These are phyloP conservation scores for Plumapathes pennacea DNA, from an alignment of 92 coral and sea anemone genomes.

Conservation along the genomic window DNA sequence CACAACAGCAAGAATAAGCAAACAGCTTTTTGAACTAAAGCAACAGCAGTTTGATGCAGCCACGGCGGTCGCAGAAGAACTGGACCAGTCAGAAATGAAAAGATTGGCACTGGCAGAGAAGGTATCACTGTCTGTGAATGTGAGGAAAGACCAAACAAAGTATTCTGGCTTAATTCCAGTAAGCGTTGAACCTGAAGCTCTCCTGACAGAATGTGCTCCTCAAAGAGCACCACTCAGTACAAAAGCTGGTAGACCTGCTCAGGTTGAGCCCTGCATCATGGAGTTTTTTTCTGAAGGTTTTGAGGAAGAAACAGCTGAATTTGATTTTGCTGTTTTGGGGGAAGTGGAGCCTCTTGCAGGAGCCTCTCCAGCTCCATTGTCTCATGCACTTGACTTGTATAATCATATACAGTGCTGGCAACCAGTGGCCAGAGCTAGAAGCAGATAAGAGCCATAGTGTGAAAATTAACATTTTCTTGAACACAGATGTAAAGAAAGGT, in stretches of 20 bases:
- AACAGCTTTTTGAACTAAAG: constrained; percentile 64
- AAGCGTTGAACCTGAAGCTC: constrained; percentile 67
- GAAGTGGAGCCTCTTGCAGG: constrained; percentile 48
- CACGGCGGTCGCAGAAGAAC: constrained; percentile 72
- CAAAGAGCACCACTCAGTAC: constrained; percentile 48
- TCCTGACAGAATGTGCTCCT: constrained; percentile 52
- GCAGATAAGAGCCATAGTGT: no score
- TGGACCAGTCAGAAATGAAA: constrained; percentile 75
- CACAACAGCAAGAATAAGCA: constrained; percentile 69
- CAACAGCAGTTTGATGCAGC: constrained; percentile 73
- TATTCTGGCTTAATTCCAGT: constrained; percentile 82
- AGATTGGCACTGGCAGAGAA: constrained; percentile 78
- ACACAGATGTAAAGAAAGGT: no score
- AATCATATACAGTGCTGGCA: constrained; percentile 89
- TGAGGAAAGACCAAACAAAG: constrained; percentile 63
- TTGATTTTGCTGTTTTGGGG: constrained; percentile 47
- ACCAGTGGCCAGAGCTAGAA: no score
- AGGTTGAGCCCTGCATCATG: constrained; percentile 88
- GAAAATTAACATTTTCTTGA: no score
- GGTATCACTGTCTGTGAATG: constrained; percentile 81
- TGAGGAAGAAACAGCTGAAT: constrained; percentile 78
- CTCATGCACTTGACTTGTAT: constrained; percentile 85
- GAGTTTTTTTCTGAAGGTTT: constrained; percentile 76
- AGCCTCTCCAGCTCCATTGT: constrained; percentile 39
- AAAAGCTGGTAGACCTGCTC: constrained; percentile 37